Evolutionary conservation across 1,140 invertebrate species (phyloP), one percentile per base, ranked within the genome.

Genomic region (Achroia grisella): DNA sequence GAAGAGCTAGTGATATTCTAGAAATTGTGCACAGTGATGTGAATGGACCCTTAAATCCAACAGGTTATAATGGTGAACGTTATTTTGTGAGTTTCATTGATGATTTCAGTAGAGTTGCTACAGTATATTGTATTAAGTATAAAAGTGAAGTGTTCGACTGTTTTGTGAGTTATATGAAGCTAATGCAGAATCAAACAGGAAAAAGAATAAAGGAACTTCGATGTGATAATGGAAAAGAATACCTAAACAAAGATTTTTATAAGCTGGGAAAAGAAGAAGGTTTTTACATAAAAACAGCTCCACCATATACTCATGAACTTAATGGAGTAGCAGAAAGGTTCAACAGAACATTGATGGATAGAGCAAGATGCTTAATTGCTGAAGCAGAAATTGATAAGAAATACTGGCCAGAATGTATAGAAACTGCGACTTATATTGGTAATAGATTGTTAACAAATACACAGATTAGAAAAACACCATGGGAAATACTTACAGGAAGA

Each of bases 151-250:
- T 52, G 1, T 27, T 10, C 39, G 15, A 56, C 9, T 50, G 39
- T 9, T 48, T 58, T 8, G 14, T 60, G 8, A 23, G 54, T 31
- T 60, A 48, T 50, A 48, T 60, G 13, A 63, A 63, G 48, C 31
- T 43, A 44, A 40, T 60, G 28, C 29, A 63, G 51, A 47, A 52
- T 35, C 59, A 29, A 59, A 56, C 34, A 31, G n/a, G 17, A 62
- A 56, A 56, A 33, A 44, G 28, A 10, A 50, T 52, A 52, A 52
- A 44, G 17, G 35, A 56, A 39, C 3, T 56, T n/a, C 41, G 60
- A 35, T 80, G 66, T 47, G 75, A 80, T 17, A 79, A 76, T 60
- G 71, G 68, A 0, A 68, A 32, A 12, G 50, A 63, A 34, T 58
- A 59, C 28, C 29, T 58, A 10, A n/a, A n/a, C n/a, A n/a, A n/a